phyloP scores from a whole-genome alignment of 2,888 invertebrate species.

The Incurvaria masculella region DNA sequence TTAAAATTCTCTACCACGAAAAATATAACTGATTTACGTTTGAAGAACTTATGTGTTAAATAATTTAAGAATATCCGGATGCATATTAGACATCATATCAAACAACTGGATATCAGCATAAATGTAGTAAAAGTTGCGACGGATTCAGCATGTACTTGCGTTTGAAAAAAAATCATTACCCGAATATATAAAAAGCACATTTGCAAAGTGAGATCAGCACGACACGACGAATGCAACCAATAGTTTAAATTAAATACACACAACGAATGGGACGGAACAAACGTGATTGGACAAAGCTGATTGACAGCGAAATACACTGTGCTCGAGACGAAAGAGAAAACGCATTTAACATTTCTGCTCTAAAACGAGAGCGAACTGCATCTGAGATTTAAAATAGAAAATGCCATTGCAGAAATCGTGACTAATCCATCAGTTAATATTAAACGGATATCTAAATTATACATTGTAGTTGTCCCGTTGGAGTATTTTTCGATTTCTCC shows the following conservation, averaged over 20 bases:
- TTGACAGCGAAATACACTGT: background rate
- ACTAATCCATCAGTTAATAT: slow-evolving; percentile 30
- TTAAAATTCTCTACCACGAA: no score
- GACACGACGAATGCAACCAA: no score
- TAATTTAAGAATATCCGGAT: no score
- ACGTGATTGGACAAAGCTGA: no score
- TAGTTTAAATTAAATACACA: background rate
- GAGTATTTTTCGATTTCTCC: slow-evolving; percentile 23
- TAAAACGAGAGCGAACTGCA: background rate
- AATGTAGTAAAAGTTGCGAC: no score
- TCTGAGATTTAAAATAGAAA: background rate
- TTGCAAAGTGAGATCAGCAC: background rate
- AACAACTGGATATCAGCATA: no score
- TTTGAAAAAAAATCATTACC: no score
- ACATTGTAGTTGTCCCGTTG: slow-evolving; percentile 24
- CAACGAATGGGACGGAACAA: background rate
- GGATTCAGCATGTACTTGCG: no score
- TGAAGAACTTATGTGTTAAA: no score
- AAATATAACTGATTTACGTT: no score
- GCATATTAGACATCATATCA: no score
- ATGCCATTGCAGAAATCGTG: slow-evolving; percentile 22
- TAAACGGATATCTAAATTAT: slow-evolving; percentile 35
- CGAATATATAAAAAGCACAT: no score
- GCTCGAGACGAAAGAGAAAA: background rate
- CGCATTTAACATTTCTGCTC: background rate